A percentile compares a stretch with the other conserved stretches of the same genome.
These are phyloP conservation scores for Oncorhynchus gorbuscha DNA, from an alignment of 2,113 vertebrate species.

Conservation along the genomic window DNA sequence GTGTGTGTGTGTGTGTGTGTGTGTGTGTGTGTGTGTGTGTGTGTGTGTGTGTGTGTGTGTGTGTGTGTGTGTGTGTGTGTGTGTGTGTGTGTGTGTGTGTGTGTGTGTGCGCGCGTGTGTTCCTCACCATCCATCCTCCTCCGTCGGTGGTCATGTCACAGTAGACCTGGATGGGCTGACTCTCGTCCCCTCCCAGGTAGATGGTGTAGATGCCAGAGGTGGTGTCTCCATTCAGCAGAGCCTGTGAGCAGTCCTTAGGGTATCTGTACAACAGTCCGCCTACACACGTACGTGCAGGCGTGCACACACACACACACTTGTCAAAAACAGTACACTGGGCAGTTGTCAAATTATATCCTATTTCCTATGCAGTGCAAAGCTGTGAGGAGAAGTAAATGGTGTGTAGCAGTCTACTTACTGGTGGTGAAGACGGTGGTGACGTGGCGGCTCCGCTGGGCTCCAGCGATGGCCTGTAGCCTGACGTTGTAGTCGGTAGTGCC, in stretches of 20 bases:
- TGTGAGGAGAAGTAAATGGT: not conserved
- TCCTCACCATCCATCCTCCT: conserved; percentile 93
- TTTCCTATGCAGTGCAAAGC: not conserved
- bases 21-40: too few relatives aligned
- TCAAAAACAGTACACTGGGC: too few relatives aligned
- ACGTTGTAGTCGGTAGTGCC: conserved; percentile 81
- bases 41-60: too few relatives aligned
- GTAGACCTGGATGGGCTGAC: conserved; percentile 83
- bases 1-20: too few relatives aligned
- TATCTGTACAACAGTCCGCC: conserved; percentile 79
- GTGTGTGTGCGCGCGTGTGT: too few relatives aligned
- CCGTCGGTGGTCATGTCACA: conserved; percentile 94
- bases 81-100: too few relatives aligned
- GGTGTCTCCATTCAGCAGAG: conserved; percentile 85
- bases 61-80: too few relatives aligned
- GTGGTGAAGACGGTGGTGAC: conserved; percentile 80
- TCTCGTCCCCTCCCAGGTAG: conserved; percentile 81
- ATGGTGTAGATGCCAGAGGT: conserved; percentile 85
- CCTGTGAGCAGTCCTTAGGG: conserved; percentile 88
- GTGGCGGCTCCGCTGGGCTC: conserved; percentile 73
- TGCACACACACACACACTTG: conserved; percentile 8
- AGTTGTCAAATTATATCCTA: too few relatives aligned
- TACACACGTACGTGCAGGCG: conserved; percentile 38
- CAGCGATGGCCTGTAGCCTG: conserved; percentile 78
- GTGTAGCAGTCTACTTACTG: conserved; percentile 70